phyloP scores from a whole-genome alignment of 2,113 vertebrate genomes.

The Sialia sialis region DNA sequence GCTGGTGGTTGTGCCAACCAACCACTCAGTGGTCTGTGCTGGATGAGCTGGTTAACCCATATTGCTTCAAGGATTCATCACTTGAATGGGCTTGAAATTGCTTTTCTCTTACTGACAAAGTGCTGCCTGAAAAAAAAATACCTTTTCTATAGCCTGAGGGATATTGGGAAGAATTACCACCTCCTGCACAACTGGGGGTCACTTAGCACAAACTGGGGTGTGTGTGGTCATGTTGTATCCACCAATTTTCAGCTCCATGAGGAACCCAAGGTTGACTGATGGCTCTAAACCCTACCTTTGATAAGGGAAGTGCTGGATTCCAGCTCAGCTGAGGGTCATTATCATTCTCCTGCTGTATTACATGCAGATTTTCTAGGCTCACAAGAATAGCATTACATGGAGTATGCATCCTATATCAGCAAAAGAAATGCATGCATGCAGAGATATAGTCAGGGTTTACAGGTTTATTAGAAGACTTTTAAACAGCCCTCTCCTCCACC shows the following conservation, averaged over 20 bases:
- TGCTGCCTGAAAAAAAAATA: conserved; percentile 5
- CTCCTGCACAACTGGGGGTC: neutral
- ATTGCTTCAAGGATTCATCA: neutral
- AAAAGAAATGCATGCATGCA: conserved; percentile 20
- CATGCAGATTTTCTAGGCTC: conserved; percentile 56
- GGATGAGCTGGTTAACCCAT: neutral
- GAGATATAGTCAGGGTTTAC: neutral
- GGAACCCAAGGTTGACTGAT: neutral
- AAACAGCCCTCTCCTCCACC: neutral
- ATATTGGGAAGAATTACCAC: neutral
- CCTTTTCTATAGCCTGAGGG: neutral
- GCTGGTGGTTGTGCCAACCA: neutral
- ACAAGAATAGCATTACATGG: conserved; percentile 35
- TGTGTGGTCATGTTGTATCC: neutral
- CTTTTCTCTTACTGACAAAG: neutral
- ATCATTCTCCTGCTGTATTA: conserved; percentile 53
- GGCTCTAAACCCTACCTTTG: neutral
- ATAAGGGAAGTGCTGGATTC: neutral
- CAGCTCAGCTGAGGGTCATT: conserved; percentile 19
- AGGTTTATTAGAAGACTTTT: conserved; percentile 22
- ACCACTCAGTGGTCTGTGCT: neutral
- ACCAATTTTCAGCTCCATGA: neutral
- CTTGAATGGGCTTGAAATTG: neutral
- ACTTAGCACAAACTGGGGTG: neutral
- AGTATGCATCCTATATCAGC: conserved; percentile 11